Evolutionary conservation across 2,797 vertebrate genomes (phyloP).

Genomic region (Pygocentrus nattereri): DNA sequence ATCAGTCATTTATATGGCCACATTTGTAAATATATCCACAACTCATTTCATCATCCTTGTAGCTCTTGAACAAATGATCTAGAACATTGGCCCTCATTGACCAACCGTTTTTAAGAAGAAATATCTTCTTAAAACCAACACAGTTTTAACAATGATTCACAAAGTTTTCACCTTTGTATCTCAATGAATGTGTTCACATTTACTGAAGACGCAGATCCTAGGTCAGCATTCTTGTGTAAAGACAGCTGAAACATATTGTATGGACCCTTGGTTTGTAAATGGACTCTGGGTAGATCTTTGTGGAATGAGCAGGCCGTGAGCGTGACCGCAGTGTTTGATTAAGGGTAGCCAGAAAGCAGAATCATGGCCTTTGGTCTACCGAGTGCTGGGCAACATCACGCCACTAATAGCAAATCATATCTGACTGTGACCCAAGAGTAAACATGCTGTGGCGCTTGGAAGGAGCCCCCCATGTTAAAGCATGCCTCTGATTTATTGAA

Average conservation of each 20-base stretch:
- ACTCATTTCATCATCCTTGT: no score
- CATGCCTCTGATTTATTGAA: conserved; percentile 47
- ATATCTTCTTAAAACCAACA: no score
- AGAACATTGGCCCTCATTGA: no score
- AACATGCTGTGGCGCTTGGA: conserved; percentile 63
- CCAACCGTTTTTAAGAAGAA: no score
- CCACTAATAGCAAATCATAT: conserved; percentile 58
- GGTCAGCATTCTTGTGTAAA: conserved; percentile 11
- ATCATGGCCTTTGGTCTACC: conserved; percentile 27
- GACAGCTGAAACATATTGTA: not conserved
- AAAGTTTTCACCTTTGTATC: not conserved
- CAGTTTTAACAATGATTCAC: no score
- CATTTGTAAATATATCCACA: no score
- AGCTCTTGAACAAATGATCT: no score
- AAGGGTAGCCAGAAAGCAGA: conserved; percentile 34
- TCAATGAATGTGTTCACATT: not conserved
- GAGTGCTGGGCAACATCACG: conserved; percentile 48
- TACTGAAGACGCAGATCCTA: not conserved
- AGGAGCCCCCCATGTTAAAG: conserved; percentile 53
- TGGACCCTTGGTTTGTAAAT: not conserved
- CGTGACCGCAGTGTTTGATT: conserved; percentile 38
- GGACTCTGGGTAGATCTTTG: conserved; percentile 29
- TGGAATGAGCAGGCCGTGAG: conserved; percentile 10
- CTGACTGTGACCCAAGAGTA: conserved; percentile 66
- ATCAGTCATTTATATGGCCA: no score